A percentile compares a stretch with the other conserved stretches of the same genome.
Evolutionary conservation across 2,797 vertebrate genomes (phyloP).

Genomic region (Cossypha niveicapilla): DNA sequence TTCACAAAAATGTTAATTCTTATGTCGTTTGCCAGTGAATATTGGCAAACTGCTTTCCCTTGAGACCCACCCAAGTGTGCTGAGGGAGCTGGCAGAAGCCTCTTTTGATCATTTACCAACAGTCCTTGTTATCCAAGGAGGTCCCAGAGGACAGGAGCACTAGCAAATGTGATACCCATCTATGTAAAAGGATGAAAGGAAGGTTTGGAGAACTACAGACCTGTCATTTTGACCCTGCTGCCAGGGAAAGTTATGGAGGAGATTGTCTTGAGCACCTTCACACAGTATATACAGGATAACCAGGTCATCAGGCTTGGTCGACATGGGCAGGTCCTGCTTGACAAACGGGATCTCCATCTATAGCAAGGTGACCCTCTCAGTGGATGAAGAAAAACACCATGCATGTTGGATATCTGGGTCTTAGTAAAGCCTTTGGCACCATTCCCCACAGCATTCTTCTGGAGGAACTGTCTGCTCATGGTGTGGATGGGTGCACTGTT

Average conservation of each 20-base stretch:
- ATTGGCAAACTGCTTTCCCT: neutral
- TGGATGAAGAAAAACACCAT: neutral
- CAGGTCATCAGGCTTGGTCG: neutral
- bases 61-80: neutral
- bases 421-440: neutral
- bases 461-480: neutral
- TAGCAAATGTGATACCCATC: neutral
- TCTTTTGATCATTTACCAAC: neutral
- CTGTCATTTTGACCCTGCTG: neutral
- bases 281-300: fast-evolving
- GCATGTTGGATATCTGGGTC: neutral
- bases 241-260: neutral
- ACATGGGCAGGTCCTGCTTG: neutral
- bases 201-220: neutral
- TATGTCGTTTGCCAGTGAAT: neutral
- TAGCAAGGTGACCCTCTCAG: neutral
- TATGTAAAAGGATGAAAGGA: neutral
- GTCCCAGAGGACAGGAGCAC: neutral
- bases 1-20: fast-evolving
- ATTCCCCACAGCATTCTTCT: neutral
- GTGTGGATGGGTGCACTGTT: neutral
- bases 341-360: neutral
- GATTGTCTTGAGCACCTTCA: neutral
- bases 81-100: neutral
- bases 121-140: neutral